Evolutionary conservation across 2,113 vertebrate species (phyloP).

Genomic region (Sinosuthora webbiana): DNA sequence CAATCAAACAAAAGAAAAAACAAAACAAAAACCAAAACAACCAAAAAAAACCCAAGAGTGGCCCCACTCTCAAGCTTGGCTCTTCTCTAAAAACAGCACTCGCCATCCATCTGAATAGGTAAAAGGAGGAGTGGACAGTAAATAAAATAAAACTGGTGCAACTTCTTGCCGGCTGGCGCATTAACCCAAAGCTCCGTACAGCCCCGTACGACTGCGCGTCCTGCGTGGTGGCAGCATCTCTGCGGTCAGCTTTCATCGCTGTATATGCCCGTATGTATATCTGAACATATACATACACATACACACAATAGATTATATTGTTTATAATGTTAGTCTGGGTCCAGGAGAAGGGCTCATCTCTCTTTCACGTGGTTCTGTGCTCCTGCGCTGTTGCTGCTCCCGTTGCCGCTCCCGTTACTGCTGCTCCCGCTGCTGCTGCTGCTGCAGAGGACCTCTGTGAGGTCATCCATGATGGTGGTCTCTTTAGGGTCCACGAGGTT

Average conservation of each 20-base stretch:
- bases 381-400: slow-evolving; percentile 74
- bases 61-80: slow-evolving; percentile 48
- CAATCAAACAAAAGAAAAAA: not conserved
- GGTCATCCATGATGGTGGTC: slow-evolving; percentile 97
- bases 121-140: slow-evolving; percentile 56
- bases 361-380: slow-evolving; percentile 96
- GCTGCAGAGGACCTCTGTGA: slow-evolving; percentile 92
- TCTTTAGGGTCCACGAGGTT: slow-evolving; percentile 98
- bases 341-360: slow-evolving; percentile 85
- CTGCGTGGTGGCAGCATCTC: slow-evolving; percentile 60
- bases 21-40: not conserved
- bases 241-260: slow-evolving; percentile 46
- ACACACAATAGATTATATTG: slow-evolving; percentile 39
- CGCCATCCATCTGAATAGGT: slow-evolving; percentile 54
- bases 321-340: slow-evolving; percentile 55
- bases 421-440: slow-evolving; percentile 59
- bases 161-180: slow-evolving; percentile 61
- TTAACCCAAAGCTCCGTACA: slow-evolving; percentile 58
- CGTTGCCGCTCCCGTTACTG: slow-evolving; percentile 27
- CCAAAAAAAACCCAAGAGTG: slow-evolving; percentile 7
- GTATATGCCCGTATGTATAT: slow-evolving; percentile 54
- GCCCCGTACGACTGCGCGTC: slow-evolving; percentile 31
- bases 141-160: slow-evolving; percentile 78
- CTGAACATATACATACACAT: slow-evolving; percentile 56
- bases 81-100: slow-evolving; percentile 66